phyloP scores from a whole-genome alignment of 2,113 vertebrate species.

The Aphyosemion australe region DNA sequence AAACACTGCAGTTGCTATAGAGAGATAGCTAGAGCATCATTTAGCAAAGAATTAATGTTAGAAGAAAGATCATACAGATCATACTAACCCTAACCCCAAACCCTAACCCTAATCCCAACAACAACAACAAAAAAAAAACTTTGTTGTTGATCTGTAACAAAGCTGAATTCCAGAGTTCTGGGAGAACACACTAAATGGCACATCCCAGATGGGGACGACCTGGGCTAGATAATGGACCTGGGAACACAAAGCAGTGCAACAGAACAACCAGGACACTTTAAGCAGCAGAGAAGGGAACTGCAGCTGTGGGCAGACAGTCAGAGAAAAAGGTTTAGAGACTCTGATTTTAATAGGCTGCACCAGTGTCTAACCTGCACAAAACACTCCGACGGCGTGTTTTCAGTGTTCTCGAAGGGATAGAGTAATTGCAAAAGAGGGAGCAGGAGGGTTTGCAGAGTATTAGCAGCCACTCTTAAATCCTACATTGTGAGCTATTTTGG shows the following conservation, averaged over 20 bases:
- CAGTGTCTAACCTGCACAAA: conserved; percentile 31
- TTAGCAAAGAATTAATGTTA: neutral
- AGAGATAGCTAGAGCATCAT: neutral
- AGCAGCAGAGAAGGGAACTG: conserved; percentile 13
- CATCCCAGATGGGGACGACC: conserved; percentile 22
- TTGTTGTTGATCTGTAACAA: conserved; percentile 40
- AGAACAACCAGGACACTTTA: conserved; percentile 37
- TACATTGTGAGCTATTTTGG: conserved; percentile 45
- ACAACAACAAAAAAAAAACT: conserved; percentile 5
- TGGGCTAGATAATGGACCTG: conserved; percentile 46
- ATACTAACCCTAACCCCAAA: too few species aligned
- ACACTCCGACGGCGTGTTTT: conserved; percentile 39
- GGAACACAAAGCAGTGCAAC: conserved; percentile 40
- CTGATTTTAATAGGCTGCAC: conserved; percentile 48
- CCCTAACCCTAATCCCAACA: too few species aligned
- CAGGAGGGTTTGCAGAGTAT: conserved; percentile 31
- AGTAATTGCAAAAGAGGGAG: conserved; percentile 53
- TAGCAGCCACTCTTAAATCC: conserved; percentile 37
- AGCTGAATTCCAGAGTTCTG: conserved; percentile 28
- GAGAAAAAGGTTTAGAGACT: conserved; percentile 23
- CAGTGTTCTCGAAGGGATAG: conserved; percentile 38
- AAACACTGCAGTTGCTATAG: conserved; percentile 3
- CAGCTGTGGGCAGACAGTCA: conserved; percentile 24
- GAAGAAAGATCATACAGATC: neutral
- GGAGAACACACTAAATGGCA: conserved; percentile 36